Base-by-base conservation (phyloP, 2,797 vertebrate species). In the Tapirus indicus region DNA sequence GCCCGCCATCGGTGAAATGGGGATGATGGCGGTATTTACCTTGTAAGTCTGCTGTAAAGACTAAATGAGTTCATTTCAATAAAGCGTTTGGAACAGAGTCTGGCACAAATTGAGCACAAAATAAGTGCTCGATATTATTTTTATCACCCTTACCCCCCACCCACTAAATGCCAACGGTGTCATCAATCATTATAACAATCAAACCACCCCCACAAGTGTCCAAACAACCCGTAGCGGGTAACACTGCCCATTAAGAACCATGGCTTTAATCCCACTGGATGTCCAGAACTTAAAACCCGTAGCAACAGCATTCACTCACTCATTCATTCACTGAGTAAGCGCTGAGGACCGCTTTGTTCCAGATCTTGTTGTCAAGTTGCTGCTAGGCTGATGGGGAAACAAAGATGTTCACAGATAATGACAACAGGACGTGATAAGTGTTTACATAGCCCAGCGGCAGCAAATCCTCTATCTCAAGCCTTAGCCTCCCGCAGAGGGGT, bases 1-100 rank as follows among this genome's bases (percentile, higher is more conserved):
- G 5, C n/a, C 16, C n/a, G 16, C 77, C 56, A 0, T 23, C 35
- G 86, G 1, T 80, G 74, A 72, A 62, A 68, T 38, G 58, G 25
- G 23, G 41, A 20, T 54, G 49, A 75, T 35, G 17, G 56, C 23
- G 52, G 35, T 35, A 49, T 20, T 58, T 56, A 17, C 68, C 29
- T 69, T 56, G 27, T n/a, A 49, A 86, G 54, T 9, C 18, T 47
- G 17, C 58, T 56, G 3, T 92, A n/a, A 78, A 71, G 41, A 90
- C 58, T 29, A 72, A 95, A 86, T 27, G 13, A 92, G 32, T 44
- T 80, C 38, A 54, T 78, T 77, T 90, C 56, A 95, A 7, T 94
- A 41, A 83, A 83, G 27, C 79, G 25, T 49, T 35, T 66, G 29
- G 52, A 75, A 85, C 66, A 54, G 41, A 38, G 35, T 29, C 47